These are phyloP conservation scores for Ditylenchus dipsaci DNA, from an alignment of 1,140 invertebrate species.

Conservation along the genomic window DNA sequence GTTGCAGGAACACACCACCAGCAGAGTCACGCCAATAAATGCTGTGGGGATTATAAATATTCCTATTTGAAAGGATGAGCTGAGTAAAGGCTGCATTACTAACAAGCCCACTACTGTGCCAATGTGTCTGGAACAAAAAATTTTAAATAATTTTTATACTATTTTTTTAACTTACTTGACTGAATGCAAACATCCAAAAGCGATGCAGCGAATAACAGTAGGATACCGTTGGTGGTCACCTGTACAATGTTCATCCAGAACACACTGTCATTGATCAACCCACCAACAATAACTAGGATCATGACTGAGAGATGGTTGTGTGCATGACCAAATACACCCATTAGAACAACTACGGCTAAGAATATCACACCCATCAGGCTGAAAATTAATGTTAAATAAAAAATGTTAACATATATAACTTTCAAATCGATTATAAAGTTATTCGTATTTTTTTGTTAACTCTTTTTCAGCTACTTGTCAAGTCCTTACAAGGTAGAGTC, in stretches of 20 bases:
- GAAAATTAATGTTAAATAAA: constrained; percentile 20
- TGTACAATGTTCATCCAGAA: constrained; percentile 56
- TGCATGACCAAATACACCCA: constrained; percentile 4
- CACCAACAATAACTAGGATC: constrained; percentile 40
- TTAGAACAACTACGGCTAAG: constrained; percentile 34
- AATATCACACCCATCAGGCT: constrained; percentile 45
- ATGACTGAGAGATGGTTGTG: constrained; percentile 17
- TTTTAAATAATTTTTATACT: background rate
- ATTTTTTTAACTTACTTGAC: constrained; percentile 32
- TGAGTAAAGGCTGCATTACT: constrained; percentile 41
- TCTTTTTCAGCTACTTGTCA: too few species aligned
- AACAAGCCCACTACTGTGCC: constrained; percentile 36
- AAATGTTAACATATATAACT: background rate
- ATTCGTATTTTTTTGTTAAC: too few species aligned
- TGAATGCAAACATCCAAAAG: constrained; percentile 49
- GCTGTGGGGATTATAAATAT: constrained; percentile 49
- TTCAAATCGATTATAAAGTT: too few species aligned
- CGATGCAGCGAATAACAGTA: constrained; percentile 51
- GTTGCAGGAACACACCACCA: constrained; percentile 49
- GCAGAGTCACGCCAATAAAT: constrained; percentile 44
- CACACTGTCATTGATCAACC: constrained; percentile 51
- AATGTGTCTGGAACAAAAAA: constrained; percentile 46
- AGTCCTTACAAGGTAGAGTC: too few species aligned
- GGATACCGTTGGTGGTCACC: constrained; percentile 41
- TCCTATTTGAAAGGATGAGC: constrained; percentile 28